phyloP scores from a whole-genome alignment of 1,140 invertebrate genomes.

The Holotrichia oblita region DNA sequence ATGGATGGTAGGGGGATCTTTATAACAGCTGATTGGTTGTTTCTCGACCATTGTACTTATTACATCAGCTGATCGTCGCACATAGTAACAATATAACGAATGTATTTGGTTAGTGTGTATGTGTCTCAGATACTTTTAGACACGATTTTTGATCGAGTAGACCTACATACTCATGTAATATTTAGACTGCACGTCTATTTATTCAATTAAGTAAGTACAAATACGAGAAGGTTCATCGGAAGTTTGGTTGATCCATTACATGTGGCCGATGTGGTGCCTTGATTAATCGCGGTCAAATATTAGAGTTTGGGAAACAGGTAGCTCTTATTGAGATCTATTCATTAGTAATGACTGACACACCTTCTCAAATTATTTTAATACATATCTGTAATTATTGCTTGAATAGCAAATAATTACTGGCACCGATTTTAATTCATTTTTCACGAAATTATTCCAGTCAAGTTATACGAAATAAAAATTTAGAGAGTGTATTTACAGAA shows the following conservation, averaged over 20 bases:
- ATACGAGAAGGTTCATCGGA: neutral
- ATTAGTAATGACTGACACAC: no score
- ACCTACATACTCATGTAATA: neutral
- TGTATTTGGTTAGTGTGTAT: neutral
- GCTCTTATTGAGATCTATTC: no score
- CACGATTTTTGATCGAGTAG: neutral
- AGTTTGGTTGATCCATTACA: neutral
- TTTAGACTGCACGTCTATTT: slow-evolving; percentile 26
- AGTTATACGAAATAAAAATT: no score
- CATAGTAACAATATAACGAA: slow-evolving; percentile 25
- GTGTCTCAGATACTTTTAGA: neutral
- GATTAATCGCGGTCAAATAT: no score
- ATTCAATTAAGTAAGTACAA: neutral
- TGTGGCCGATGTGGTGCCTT: neutral
- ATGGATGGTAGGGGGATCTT: slow-evolving; percentile 22
- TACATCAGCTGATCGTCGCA: slow-evolving; percentile 31
- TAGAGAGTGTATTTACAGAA: no score
- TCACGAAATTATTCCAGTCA: no score
- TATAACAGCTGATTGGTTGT: slow-evolving; percentile 18
- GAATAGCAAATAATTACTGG: no score
- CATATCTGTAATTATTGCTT: no score
- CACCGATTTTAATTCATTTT: no score
- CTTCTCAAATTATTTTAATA: no score
- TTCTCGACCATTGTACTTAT: slow-evolving; percentile 31
- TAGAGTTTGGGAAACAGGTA: no score